Base-by-base conservation (phyloP, 2,888 invertebrate species). In the Calliscelio sp. region DNA sequence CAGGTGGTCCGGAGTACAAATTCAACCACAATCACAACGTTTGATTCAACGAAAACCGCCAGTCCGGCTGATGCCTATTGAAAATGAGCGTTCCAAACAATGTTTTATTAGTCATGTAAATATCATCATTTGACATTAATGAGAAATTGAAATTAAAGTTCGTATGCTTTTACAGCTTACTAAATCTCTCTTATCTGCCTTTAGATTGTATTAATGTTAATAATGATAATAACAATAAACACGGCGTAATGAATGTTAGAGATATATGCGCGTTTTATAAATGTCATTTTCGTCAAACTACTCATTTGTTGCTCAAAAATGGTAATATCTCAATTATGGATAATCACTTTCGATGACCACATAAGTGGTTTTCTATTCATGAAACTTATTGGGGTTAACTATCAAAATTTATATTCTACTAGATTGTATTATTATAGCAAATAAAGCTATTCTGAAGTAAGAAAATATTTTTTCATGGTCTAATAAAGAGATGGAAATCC, bases 111-210 rank as follows among this genome's bases (percentile, higher is more conserved):
- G 44, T 41, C 51, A 51, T 61, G 81, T 53, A 68, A 81, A 81
- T 80, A 65, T 65, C 63, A 80, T 57, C 78, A 49, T 53, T 59
- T 61, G 70, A 68, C 63, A 44, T 71, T 77, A 82, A 82, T 75
- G 74, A 61, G 70, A 24, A 51, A 81, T 81, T 75, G 82, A 35
- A 66, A 73, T 83, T 73, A 66, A 83, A 63, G 51, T 71, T 74
- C 16, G 66, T 38, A 53, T 63, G 24, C 16, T 49, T 78, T 83
- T 83, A 83, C 68, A 61, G 66, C 65, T 49, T 49, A 55, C 8
- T 83, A 73, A 83, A 78, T 83, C 82, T 74, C 44, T 57, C 35
- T 63, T 38, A 75, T 70, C 63, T 75, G 51, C 28, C 41, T 46
- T 57, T 51, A 35, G 66, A 41, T 68, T 61, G 53, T 68, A 70